Percentiles rank a stretch among this genome's conserved stretches.
Evolutionary conservation across 2,113 vertebrate genomes (phyloP).

Genomic region (Lagopus leucura): DNA sequence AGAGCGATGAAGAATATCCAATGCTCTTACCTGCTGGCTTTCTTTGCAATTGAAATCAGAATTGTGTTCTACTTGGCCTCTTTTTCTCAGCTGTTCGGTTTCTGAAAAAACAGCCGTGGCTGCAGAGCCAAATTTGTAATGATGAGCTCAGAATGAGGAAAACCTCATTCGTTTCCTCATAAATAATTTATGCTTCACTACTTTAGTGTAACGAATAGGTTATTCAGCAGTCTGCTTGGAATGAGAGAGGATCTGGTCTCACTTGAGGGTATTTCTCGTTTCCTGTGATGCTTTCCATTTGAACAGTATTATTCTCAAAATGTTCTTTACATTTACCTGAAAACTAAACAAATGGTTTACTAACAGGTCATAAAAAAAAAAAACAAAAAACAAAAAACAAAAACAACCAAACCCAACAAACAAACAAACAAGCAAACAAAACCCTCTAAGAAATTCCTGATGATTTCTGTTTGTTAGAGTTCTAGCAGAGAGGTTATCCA

Average conservation of each 20-base stretch:
- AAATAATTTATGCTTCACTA: conserved; percentile 41
- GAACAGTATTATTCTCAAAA: not conserved
- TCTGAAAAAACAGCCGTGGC: conserved; percentile 24
- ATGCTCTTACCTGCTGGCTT: not conserved
- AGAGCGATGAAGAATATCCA: not conserved
- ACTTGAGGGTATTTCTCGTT: not conserved
- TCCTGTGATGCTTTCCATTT: not conserved
- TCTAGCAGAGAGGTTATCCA: not conserved
- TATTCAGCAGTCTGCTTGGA: conserved; percentile 9
- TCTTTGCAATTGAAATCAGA: conserved; percentile 32
- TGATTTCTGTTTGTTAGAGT: not conserved
- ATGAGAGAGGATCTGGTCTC: not conserved
- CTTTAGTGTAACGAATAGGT: not conserved
- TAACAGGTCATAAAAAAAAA: not conserved
- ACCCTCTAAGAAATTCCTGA: not conserved
- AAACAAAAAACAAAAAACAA: too few relatives aligned
- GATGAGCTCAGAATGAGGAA: not conserved
- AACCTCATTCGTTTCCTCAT: conserved; percentile 12
- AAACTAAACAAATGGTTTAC: not conserved
- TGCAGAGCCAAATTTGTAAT: conserved; percentile 7
- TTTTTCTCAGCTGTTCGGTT: conserved; percentile 12
- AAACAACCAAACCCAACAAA: too few relatives aligned
- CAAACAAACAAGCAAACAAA: too few relatives aligned
- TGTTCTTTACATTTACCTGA: not conserved
- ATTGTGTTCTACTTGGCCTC: not conserved